Evolutionary conservation across 2,113 vertebrate species (phyloP).

Genomic region (Epinephelus cyanopodus): DNA sequence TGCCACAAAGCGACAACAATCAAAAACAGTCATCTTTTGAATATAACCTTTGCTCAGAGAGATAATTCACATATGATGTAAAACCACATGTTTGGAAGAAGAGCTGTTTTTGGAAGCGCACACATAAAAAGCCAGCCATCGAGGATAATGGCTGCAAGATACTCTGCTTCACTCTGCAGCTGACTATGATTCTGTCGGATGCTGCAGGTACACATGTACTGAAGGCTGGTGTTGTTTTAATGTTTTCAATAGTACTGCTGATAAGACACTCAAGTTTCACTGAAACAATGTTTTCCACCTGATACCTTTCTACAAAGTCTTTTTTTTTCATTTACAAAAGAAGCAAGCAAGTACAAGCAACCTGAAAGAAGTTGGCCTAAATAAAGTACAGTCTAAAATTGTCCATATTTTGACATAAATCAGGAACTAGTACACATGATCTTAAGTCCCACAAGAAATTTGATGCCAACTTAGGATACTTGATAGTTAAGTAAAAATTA

Average conservation of each 20-base stretch:
- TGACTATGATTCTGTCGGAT: not conserved
- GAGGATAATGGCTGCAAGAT: not conserved
- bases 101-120: not conserved
- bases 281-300: not conserved
- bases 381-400: not conserved
- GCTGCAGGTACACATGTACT: not conserved
- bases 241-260: not conserved
- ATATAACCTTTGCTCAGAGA: not conserved
- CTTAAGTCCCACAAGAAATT: not conserved
- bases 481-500: not conserved
- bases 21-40: not conserved
- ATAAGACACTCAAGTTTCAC: not conserved
- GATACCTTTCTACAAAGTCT: not conserved
- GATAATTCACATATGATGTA: conserved; percentile 8
- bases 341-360: not conserved
- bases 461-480: not conserved
- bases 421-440: not conserved
- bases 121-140: not conserved
- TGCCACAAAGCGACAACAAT: not conserved
- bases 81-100: conserved; percentile 29
- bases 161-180: not conserved
- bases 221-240: not conserved
- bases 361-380: not conserved
- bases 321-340: not conserved
- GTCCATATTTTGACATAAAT: not conserved